Percentiles rank a stretch among this genome's conserved stretches.
phyloP scores from a whole-genome alignment of 2,797 vertebrate genomes.

The Mormyrops attenuatus region DNA sequence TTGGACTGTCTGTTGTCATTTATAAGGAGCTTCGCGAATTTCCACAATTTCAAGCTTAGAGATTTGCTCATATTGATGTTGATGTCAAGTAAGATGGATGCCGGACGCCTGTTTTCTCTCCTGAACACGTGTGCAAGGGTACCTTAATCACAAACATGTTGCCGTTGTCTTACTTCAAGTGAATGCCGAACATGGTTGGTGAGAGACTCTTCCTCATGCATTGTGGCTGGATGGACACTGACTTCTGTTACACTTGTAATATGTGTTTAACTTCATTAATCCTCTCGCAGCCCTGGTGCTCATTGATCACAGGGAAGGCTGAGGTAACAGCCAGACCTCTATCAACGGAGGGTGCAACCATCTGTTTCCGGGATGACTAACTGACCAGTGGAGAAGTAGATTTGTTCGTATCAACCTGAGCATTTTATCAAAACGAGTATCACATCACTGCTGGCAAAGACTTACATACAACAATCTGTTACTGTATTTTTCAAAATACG shows the following conservation, averaged over 20 bases:
- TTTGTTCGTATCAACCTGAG: conserved; percentile 20
- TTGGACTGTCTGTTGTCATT: neutral
- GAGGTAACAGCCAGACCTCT: conserved; percentile 11
- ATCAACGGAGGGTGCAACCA: conserved; percentile 35
- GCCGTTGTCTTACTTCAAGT: neutral
- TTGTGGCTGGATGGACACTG: neutral
- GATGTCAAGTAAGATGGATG: neutral
- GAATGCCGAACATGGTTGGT: neutral
- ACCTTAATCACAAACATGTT: neutral
- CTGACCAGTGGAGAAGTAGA: conserved; percentile 24
- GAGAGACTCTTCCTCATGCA: neutral
- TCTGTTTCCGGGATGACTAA: conserved; percentile 39
- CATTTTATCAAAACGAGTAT: conserved; percentile 17
- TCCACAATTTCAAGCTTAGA: neutral
- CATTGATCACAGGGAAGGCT: conserved; percentile 1
- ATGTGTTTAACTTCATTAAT: neutral
- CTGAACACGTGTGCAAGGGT: neutral
- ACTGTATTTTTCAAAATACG: conserved; percentile 22
- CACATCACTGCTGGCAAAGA: conserved; percentile 19
- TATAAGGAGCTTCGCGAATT: conserved; percentile 1
- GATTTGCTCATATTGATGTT: neutral
- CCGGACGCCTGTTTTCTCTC: neutral
- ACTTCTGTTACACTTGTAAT: neutral
- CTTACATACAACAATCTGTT: conserved; percentile 18
- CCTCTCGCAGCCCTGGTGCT: neutral